Conservation (phyloP, 2,888 invertebrate genomes). For the Hyles lineata region DNA sequence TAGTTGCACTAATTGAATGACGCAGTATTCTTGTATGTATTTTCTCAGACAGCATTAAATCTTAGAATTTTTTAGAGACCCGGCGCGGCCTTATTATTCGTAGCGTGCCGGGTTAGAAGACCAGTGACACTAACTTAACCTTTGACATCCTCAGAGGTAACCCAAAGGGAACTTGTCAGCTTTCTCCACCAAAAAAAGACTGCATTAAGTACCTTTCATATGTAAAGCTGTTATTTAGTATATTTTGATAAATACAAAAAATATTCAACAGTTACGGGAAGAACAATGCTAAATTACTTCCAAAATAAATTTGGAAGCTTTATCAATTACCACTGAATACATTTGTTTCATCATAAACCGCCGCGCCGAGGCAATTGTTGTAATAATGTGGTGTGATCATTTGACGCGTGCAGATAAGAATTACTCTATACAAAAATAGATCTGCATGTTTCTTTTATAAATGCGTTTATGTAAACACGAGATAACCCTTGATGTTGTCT, state of each 20-base stretch:
- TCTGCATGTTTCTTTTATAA: slow-evolving; percentile 48
- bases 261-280: too few relatives aligned
- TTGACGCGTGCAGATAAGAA: slow-evolving; percentile 48
- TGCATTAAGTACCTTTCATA: too few relatives aligned
- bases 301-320: neutral
- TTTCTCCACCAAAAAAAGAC: too few relatives aligned
- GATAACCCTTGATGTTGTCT: slow-evolving; percentile 60
- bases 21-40: neutral
- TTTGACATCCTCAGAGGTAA: too few relatives aligned
- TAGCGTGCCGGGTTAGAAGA: too few relatives aligned
- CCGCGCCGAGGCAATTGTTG: slow-evolving; percentile 32
- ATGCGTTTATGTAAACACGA: slow-evolving; percentile 48
- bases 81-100: too few relatives aligned
- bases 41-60: neutral
- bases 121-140: too few relatives aligned
- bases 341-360: slow-evolving; percentile 23
- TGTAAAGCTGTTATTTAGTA: too few relatives aligned
- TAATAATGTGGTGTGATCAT: slow-evolving; percentile 43
- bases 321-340: neutral
- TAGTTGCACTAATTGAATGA: neutral
- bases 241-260: too few relatives aligned
- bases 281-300: too few relatives aligned
- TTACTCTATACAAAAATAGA: slow-evolving; percentile 62
- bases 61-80: too few relatives aligned
- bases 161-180: too few relatives aligned